These are phyloP conservation scores for Eubasilissa regina DNA, from an alignment of 1,140 invertebrate species.

Conservation along the genomic window DNA sequence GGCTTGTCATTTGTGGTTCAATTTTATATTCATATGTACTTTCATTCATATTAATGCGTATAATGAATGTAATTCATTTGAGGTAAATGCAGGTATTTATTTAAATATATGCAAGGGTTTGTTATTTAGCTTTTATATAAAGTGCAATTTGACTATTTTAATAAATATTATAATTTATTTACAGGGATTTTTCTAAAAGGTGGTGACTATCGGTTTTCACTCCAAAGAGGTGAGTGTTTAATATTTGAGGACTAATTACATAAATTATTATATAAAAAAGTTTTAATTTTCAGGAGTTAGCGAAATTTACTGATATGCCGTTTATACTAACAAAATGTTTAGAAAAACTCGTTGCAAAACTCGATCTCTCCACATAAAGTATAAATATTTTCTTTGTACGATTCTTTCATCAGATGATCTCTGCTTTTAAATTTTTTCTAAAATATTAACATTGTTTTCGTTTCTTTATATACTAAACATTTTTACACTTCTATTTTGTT, in stretches of 20 bases:
- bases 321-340: slow-evolving; percentile 31
- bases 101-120: slow-evolving; percentile 53
- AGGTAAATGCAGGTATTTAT: slow-evolving; percentile 61
- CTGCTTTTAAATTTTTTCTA: slow-evolving; percentile 56
- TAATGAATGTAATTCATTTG: slow-evolving; percentile 47
- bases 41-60: slow-evolving; percentile 39
- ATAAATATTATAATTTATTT: slow-evolving; percentile 47
- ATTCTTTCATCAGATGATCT: slow-evolving; percentile 60
- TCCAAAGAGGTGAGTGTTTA: slow-evolving; percentile 2
- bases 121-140: slow-evolving; percentile 48
- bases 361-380: slow-evolving; percentile 32
- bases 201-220: slow-evolving; percentile 30
- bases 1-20: neutral
- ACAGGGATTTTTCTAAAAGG: slow-evolving; percentile 36
- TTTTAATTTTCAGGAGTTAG: slow-evolving; percentile 1
- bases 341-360: slow-evolving; percentile 20
- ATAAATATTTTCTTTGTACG: slow-evolving; percentile 57
- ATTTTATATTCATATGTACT: neutral
- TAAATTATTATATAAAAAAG: neutral
- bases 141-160: slow-evolving; percentile 57
- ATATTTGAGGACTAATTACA: neutral
- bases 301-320: slow-evolving; percentile 8
- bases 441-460: slow-evolving; percentile 47
- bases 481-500: slow-evolving; percentile 50
- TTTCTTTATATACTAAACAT: slow-evolving; percentile 49